These are phyloP conservation scores for Lota lota DNA, from an alignment of 2,113 vertebrate genomes.

Conservation along the genomic window DNA sequence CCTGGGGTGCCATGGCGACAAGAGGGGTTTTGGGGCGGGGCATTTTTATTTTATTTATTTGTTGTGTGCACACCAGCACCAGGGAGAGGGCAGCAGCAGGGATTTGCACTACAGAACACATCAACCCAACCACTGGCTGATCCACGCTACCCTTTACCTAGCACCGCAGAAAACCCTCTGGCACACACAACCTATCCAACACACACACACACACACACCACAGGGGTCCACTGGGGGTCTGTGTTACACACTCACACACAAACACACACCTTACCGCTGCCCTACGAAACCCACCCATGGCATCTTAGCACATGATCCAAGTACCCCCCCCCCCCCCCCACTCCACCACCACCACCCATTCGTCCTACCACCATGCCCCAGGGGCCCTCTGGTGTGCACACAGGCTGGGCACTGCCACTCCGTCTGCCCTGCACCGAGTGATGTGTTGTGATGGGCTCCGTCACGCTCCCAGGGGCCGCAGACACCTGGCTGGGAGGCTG, in stretches of 20 bases:
- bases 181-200: conserved; percentile 20
- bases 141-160: background rate
- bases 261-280: conserved; percentile 18
- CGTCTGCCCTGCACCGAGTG: conserved; percentile 36
- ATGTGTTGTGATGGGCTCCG: conserved; percentile 63
- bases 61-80: conserved; percentile 57
- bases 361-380: background rate
- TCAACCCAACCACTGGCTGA: conserved; percentile 32
- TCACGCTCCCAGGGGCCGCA: conserved; percentile 47
- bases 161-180: conserved; percentile 18
- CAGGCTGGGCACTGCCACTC: conserved; percentile 59
- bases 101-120: conserved; percentile 21
- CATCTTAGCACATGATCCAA: conserved; percentile 40
- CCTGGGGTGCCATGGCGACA: conserved; percentile 56
- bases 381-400: conserved; percentile 21
- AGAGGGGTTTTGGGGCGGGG: conserved; percentile 55
- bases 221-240: too few relatives aligned
- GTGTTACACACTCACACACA: conserved; percentile 12
- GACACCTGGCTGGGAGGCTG: conserved; percentile 54
- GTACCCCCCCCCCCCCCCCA: conserved; percentile 20
- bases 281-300: conserved; percentile 36
- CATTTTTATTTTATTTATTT: conserved; percentile 31
- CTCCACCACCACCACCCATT: conserved; percentile 9
- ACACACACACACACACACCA: too few relatives aligned
- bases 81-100: conserved; percentile 64